These are phyloP conservation scores for Ariolimax columbianus DNA, from an alignment of 2,888 invertebrate species.

Conservation along the genomic window DNA sequence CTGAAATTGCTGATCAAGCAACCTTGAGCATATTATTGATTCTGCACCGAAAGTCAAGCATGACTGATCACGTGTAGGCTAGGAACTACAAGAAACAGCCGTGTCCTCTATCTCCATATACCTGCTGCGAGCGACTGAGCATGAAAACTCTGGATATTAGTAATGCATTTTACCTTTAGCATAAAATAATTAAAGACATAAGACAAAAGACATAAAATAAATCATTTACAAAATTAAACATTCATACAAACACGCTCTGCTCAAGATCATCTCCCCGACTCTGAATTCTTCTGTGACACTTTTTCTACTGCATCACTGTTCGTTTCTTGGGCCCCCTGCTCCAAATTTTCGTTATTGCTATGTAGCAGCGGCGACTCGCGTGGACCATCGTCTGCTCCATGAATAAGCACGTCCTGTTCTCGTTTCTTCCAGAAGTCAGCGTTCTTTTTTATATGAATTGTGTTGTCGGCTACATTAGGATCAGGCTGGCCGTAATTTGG, in stretches of 20 bases:
- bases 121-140: no score
- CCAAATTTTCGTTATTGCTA: neutral
- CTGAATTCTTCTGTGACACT: neutral
- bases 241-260: neutral
- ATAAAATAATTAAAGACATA: neutral
- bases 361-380: neutral
- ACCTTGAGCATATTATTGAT: no score
- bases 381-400: constrained; percentile 34
- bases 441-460: constrained; percentile 78
- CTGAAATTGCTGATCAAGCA: no score
- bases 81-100: no score
- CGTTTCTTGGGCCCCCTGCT: neutral
- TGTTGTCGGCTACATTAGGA: constrained; percentile 80
- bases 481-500: constrained; percentile 95
- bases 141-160: no score
- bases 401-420: constrained; percentile 64
- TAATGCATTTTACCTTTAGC: neutral
- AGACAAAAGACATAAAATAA: neutral
- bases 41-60: no score
- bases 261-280: neutral
- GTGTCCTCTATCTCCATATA: no score
- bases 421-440: constrained; percentile 74
- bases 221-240: no score
- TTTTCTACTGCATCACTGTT: neutral
- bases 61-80: no score